Base-by-base conservation (phyloP, 1,140 invertebrate genomes). In the Holcopasites calliopsidis region DNA sequence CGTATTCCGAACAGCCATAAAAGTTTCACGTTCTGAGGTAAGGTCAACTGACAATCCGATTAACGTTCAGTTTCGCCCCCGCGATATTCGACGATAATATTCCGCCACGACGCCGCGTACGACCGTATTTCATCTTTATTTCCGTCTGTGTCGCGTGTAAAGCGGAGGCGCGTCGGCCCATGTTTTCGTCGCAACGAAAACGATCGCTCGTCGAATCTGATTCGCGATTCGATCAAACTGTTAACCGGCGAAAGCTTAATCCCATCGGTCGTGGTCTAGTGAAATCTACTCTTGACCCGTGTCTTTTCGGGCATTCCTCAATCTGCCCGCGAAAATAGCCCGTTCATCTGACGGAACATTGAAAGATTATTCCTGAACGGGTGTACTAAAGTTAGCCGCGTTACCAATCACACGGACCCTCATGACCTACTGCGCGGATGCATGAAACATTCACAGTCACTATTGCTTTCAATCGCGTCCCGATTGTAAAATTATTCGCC, bases 1-100 rank as follows among this genome's bases (percentile, higher is more conserved):
- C 81, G 85, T 87, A 86, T 88, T 87, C 85, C 79, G 83, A 88
- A 88, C 86, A 89, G 88, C 87, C 87, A 88, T 88, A 87, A 90
- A 90, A 90, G 88, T 90, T 89, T 88, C 83, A 71, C 85, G 84
- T 82, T 85, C 82, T 84, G 85, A 76, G 83, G 70, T 80, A 75
- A 82, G 79, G 77, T 85, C 79, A 84, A 77, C 77, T 78, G 77
- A 79, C 84, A 85, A 86, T 85, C 83, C 78, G 76, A 86, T 86
- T 86, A 86, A 74, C 49, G 80, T 79, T 42, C 44, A 72, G 80
- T 82, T 82, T 64, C 76, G 76, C 42, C 16, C n/a, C 44, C 42
- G 64, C 64, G 73, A 83, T 72, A 70, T 60, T 72, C 66, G 68
- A 83, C 55, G 73, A 60, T 80, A 73, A 83, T 72, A 65, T 58